Base-by-base conservation (phyloP, 1,140 invertebrate genomes). In the Oreohelix idahoensis region DNA sequence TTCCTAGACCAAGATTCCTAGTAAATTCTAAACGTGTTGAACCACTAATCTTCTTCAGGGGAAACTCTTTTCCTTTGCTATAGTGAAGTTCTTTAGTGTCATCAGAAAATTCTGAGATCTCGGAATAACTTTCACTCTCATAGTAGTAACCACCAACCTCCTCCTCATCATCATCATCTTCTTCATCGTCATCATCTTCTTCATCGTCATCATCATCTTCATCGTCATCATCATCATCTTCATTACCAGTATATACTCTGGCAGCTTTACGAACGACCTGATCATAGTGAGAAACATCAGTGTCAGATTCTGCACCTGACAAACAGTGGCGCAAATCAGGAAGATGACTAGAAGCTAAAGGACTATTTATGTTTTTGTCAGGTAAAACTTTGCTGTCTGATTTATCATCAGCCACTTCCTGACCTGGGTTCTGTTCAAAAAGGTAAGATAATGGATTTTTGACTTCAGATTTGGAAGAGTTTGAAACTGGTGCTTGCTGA, bases 391-490 rank as follows among this genome's bases (percentile, higher is more conserved):
- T 49, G n/a, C 15, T 58, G 0, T 35, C 20, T 23, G 8, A 11
- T 58, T 4, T 58, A 11, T n/a, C 75, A 13, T 45, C 26, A 23
- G 26, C 8, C 4, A 11, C n/a, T 32, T 32, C 45, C 53, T 51
- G 32, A 15, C 1, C 17, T 26, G 58, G 23, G 15, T 32, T 45
- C 4, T 15, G 58, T 39, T 79, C 32, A n/a, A 79, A 79, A 35
- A 66, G 36, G 45, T 79, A 66, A 42, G 53, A 36, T 8, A 63
- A 45, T 29, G 77, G 51, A n/a, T 79, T 66, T 66, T 39, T 66
- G 1, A 13, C 4, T 15, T 63, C 39, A 49, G 20, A 20, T 79
- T n/a, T 42, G 53, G 23, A 38, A 39, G 38, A 42, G 8, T 1
- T 20, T 2, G 15, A 23, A 39, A 20, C 38, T 74, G 38, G 38